Percentiles rank a stretch among this genome's conserved stretches.
Evolutionary conservation across 92 coral and sea anemone genomes (phyloP).

Genomic region (Zoanthus sociatus): DNA sequence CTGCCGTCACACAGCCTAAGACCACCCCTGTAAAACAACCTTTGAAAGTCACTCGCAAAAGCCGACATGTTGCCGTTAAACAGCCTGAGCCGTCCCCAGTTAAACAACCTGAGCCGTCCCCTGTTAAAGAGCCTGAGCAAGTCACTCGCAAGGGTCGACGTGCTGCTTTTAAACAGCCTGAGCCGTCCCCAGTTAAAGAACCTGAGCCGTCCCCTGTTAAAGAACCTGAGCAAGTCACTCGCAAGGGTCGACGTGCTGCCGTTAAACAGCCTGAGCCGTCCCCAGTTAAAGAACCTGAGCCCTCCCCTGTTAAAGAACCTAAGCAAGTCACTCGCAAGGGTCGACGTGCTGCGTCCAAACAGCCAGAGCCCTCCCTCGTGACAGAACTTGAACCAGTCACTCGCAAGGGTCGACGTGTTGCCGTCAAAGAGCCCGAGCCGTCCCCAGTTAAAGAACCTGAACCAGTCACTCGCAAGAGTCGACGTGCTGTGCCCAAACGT

Average conservation of each 20-base stretch:
- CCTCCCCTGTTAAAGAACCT: no score
- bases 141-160: not conserved
- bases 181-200: not conserved
- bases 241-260: constrained; percentile 21
- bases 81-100: not conserved
- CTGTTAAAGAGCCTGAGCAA: not conserved
- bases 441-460: not conserved
- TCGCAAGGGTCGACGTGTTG: not conserved
- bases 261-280: not conserved
- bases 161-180: not conserved
- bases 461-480: not conserved
- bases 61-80: not conserved
- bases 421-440: no score
- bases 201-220: not conserved
- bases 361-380: not conserved
- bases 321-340: no score
- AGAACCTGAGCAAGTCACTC: not conserved
- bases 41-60: not conserved
- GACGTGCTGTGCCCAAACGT: not conserved
- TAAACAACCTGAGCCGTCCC: not conserved
- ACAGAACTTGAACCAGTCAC: not conserved
- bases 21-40: not conserved
- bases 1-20: not conserved
- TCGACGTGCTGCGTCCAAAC: not conserved
- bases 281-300: not conserved